These are phyloP conservation scores for Diplolepis rosae DNA, from an alignment of 2,888 invertebrate species.

Conservation along the genomic window DNA sequence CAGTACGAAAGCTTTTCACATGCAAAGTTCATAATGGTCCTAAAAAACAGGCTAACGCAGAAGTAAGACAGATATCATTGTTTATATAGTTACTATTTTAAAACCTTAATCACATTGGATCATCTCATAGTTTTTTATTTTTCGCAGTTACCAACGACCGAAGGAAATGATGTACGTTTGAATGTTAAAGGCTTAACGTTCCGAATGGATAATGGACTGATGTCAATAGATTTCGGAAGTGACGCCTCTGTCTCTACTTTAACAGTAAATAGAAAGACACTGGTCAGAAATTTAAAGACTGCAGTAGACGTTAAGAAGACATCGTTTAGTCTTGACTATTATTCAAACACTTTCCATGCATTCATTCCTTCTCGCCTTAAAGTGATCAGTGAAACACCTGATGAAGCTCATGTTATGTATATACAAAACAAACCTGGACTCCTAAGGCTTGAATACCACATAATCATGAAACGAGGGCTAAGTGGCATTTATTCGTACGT, in stretches of 20 bases:
- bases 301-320: too few species aligned
- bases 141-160: too few species aligned
- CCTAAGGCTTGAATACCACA: background rate
- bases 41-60: background rate
- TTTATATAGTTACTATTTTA: background rate
- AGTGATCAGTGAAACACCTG: background rate
- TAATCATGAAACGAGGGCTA: background rate
- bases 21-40: too few species aligned
- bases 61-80: background rate
- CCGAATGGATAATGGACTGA: background rate
- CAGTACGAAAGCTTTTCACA: too few species aligned
- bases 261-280: background rate
- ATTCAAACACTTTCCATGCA: background rate
- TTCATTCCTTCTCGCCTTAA: background rate
- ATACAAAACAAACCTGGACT: background rate
- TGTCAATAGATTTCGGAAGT: background rate
- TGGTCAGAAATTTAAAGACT: background rate
- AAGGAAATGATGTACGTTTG: too few species aligned
- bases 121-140: too few species aligned
- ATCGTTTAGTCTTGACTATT: background rate
- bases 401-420: background rate
- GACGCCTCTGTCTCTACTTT: background rate
- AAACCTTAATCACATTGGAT: too few species aligned
- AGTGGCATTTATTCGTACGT: background rate
- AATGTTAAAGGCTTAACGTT: background rate